Conservation (phyloP, 2,797 vertebrate genomes). For the Gymnopithys bicolor region DNA sequence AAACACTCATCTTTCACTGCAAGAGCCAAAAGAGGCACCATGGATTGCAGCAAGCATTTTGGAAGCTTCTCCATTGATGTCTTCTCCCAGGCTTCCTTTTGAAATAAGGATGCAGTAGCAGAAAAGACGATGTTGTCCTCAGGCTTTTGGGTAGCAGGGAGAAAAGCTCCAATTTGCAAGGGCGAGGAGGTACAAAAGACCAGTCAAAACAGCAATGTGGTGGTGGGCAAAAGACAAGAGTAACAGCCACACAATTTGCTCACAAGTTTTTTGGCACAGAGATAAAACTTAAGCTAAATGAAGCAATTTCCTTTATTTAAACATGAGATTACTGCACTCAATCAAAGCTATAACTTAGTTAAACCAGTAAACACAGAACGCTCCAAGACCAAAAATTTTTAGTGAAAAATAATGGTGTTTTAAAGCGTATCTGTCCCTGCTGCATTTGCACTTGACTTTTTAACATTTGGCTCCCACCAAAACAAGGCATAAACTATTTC, state of each 20-base stretch:
- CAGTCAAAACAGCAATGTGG: accelerated
- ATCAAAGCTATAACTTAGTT: background rate
- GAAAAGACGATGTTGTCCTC: background rate
- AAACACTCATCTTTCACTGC: background rate
- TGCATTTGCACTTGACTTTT: background rate
- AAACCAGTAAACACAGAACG: background rate
- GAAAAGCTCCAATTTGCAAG: background rate
- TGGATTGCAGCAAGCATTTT: background rate
- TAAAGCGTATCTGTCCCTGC: background rate
- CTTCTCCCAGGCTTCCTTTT: background rate
- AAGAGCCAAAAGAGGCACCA: background rate
- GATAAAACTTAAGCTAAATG: background rate
- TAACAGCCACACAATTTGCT: background rate
- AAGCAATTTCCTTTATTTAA: conserved; percentile 1
- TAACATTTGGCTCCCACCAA: background rate
- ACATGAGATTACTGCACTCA: background rate
- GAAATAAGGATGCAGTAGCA: background rate
- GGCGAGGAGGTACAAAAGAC: background rate
- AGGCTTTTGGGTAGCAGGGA: background rate
- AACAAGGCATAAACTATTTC: background rate
- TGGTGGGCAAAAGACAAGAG: background rate
- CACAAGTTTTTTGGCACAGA: background rate
- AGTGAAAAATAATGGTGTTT: background rate
- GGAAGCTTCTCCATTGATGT: background rate
- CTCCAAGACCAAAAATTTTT: background rate